Conservation (phyloP, 2,113 vertebrate genomes). For the Campylorhamphus procurvoides region DNA sequence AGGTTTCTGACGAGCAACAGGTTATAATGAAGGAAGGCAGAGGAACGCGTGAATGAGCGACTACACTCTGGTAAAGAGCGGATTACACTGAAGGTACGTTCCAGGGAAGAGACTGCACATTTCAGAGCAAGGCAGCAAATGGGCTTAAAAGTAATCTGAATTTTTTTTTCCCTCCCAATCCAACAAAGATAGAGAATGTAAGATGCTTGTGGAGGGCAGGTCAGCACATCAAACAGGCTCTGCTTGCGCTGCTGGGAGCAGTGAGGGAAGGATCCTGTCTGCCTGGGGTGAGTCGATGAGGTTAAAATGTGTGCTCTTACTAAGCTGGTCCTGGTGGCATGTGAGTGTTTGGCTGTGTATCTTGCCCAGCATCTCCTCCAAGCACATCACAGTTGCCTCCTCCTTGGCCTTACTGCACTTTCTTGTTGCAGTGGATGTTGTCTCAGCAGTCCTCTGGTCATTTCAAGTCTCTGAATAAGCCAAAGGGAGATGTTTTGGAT, state of each 20-base stretch:
- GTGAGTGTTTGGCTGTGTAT: neutral
- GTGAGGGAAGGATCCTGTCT: neutral
- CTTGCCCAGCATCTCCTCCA: neutral
- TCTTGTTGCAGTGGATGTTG: neutral
- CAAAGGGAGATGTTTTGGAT: neutral
- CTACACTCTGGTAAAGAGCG: constrained; percentile 45
- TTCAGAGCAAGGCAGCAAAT: constrained; percentile 55
- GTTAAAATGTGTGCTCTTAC: neutral
- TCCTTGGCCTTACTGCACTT: neutral
- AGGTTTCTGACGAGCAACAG: constrained; percentile 50
- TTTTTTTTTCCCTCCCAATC: neutral
- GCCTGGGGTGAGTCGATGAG: fast-evolving
- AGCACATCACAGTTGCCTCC: neutral
- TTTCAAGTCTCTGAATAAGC: neutral
- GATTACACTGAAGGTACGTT: constrained; percentile 42
- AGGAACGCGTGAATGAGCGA: neutral
- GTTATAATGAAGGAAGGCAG: constrained; percentile 51
- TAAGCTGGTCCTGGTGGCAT: neutral
- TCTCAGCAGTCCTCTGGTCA: neutral
- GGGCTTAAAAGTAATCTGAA: constrained; percentile 60
- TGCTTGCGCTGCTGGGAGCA: neutral
- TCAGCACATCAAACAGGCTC: constrained; percentile 30
- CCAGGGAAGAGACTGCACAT: constrained; percentile 45
- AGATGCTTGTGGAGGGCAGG: constrained; percentile 45
- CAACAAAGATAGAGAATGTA: constrained; percentile 20